Base-by-base conservation (phyloP, 2,888 invertebrate species). In the Brachyptera putata region DNA sequence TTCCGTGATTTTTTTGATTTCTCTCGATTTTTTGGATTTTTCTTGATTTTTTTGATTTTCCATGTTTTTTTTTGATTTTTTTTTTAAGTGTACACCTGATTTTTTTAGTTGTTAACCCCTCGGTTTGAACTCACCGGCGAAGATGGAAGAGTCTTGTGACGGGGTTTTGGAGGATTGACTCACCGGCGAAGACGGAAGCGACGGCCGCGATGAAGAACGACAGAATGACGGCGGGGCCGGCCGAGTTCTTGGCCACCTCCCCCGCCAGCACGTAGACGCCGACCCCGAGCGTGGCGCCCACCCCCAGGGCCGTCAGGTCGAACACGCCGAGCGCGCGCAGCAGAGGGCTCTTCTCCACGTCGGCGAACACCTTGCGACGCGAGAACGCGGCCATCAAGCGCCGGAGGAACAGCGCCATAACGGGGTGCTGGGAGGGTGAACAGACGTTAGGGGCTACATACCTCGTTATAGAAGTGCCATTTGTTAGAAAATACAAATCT, bases 181-280 rank as follows among this genome's bases (percentile, higher is more conserved):
- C 30, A 79, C 80, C 80, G 57, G 82, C 79, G 66, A 82, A 75
- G 13, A 79, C 70, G 1, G 81, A 80, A 1, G 80, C 80, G 21
- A 82, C 60, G 4, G 80, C 82, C 9, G 82, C 82, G 18, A 81
- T 70, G 7, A 80, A 69, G 69, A 82, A 82, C 2, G 80, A 80
- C 9, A 83, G 59, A 2, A 80, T 72, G n/a, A 82, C 78, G 1
- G 78, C 78, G 1, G 83, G 83, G 2, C 83, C 83, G 7, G 80
- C 77, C 11, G 72, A 70, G 37, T 74, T 70, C 57, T 73, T 75
- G 1, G 79, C 77, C 1, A 80, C 79, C 13, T 74, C 67, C 5
- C 79, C 79, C 55, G 77, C 79, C 62, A 83, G 70, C 2, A 83
- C 80, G 67, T 83, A 83, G 36, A 83, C 79, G 1, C 83, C 83